Evolutionary conservation across 2,113 vertebrate genomes (phyloP).

Genomic region (Callopanchax toddi): DNA sequence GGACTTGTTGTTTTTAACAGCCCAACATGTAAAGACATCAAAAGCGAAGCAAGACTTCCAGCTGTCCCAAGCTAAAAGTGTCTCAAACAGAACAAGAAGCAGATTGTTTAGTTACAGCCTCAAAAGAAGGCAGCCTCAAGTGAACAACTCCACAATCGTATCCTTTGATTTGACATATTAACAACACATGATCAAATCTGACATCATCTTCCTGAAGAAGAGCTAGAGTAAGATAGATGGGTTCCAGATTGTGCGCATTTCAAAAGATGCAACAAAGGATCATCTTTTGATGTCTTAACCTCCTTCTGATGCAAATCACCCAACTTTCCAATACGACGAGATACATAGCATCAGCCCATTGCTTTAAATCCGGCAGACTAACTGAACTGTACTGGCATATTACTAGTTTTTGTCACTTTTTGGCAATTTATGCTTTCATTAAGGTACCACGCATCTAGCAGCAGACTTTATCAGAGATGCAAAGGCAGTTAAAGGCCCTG

Average conservation of each 20-base stretch:
- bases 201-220: conserved; percentile 62
- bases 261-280: conserved; percentile 50
- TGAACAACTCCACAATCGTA: conserved; percentile 39
- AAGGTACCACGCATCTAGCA: not conserved
- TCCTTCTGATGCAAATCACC: conserved; percentile 20
- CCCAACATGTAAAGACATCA: not conserved
- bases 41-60: conserved; percentile 12
- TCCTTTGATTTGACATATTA: conserved; percentile 57
- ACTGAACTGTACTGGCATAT: conserved; percentile 7
- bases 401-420: not conserved
- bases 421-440: conserved; percentile 5
- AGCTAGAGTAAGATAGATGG: conserved; percentile 41
- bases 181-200: conserved; percentile 70
- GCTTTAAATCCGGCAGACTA: not conserved
- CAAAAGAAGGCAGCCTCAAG: conserved; percentile 21
- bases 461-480: no score
- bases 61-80: conserved; percentile 39
- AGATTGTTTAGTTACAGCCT: conserved; percentile 56
- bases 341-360: not conserved
- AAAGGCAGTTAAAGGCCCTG: conserved; percentile 37
- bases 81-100: conserved; percentile 61
- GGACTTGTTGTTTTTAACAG: not conserved
- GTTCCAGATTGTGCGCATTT: conserved; percentile 66
- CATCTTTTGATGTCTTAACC: conserved; percentile 41
- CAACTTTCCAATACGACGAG: conserved; percentile 29